These are phyloP conservation scores for Sarcophaga peregrina DNA, from an alignment of 1,140 invertebrate genomes.

Conservation along the genomic window DNA sequence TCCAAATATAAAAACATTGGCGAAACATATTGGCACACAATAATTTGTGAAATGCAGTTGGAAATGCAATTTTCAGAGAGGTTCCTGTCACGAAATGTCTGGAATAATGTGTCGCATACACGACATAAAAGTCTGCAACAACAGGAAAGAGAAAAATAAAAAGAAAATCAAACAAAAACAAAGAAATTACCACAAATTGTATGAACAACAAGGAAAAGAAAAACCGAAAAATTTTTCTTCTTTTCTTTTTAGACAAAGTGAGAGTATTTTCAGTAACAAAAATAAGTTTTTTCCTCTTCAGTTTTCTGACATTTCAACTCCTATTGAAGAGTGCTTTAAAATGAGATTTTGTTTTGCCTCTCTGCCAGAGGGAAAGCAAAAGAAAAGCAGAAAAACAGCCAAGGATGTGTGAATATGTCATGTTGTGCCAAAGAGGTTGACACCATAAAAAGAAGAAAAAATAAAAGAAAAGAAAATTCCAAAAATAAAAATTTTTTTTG, in stretches of 20 bases:
- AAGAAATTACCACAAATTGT: neutral
- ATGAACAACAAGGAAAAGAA: neutral
- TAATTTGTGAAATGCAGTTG: slow-evolving; percentile 32
- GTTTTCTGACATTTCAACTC: neutral
- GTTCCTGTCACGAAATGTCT: slow-evolving; percentile 41
- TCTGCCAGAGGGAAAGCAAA: neutral
- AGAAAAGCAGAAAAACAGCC: too few relatives aligned
- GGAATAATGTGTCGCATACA: slow-evolving; percentile 41
- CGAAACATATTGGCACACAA: neutral
- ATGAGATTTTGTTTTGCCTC: neutral
- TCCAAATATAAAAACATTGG: neutral
- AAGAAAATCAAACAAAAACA: neutral
- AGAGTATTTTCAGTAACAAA: slow-evolving; percentile 34
- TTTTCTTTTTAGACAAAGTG: neutral
- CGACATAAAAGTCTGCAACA: slow-evolving; percentile 29
- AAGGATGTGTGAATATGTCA: neutral
- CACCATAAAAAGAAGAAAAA: too few relatives aligned
- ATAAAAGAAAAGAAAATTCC: neutral
- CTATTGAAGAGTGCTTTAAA: neutral
- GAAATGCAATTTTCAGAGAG: slow-evolving; percentile 36
- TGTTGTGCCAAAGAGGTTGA: neutral
- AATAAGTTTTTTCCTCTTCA: slow-evolving; percentile 8
- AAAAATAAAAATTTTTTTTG: neutral
- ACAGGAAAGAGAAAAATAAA: slow-evolving; percentile 21
- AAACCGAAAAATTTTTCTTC: too few relatives aligned